phyloP scores from a whole-genome alignment of 2,888 invertebrate genomes.

The Bellardia bayeri region DNA sequence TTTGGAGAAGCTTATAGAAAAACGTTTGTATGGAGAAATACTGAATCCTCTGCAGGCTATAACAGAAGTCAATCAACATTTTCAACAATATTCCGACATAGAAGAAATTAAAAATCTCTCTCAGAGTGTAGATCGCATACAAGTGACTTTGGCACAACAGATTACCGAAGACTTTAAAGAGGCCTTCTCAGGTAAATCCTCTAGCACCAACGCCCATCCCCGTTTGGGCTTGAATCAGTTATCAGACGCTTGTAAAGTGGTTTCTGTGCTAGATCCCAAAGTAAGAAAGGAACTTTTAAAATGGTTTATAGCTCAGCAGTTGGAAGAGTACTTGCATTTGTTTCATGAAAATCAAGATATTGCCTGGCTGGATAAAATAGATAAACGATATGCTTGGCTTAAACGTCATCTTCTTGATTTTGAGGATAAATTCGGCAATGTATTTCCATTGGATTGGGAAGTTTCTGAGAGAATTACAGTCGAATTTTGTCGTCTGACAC shows the following conservation, averaged over 20 bases:
- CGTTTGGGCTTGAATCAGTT: slow-evolving; percentile 86
- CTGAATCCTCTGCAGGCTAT: slow-evolving; percentile 97
- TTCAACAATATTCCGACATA: no score
- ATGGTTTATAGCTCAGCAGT: slow-evolving; percentile 92
- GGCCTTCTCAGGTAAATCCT: slow-evolving; percentile 89
- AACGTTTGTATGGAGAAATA: slow-evolving; percentile 96
- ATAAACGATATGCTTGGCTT: no score
- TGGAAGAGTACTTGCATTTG: slow-evolving; percentile 96
- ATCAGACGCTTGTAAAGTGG: slow-evolving; percentile 92
- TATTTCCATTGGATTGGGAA: slow-evolving; percentile 97
- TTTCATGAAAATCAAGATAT: slow-evolving; percentile 98
- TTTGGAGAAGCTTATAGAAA: slow-evolving; percentile 90
- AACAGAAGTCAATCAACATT: slow-evolving; percentile 96
- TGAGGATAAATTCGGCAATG: slow-evolving; percentile 93
- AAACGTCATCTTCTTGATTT: no score
- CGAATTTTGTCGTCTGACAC: slow-evolving; percentile 93
- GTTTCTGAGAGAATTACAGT: slow-evolving; percentile 96
- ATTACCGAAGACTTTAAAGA: slow-evolving; percentile 96
- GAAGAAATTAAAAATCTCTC: slow-evolving; percentile 95
- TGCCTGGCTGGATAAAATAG: slow-evolving; percentile 98
- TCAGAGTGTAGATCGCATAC: slow-evolving; percentile 91
- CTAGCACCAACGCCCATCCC: slow-evolving; percentile 79
- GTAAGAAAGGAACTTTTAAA: slow-evolving; percentile 93
- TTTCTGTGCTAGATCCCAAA: slow-evolving; percentile 93
- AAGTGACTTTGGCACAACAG: slow-evolving; percentile 92